phyloP scores from a whole-genome alignment of 2,888 invertebrate genomes.

The Yponomeuta malinellus region DNA sequence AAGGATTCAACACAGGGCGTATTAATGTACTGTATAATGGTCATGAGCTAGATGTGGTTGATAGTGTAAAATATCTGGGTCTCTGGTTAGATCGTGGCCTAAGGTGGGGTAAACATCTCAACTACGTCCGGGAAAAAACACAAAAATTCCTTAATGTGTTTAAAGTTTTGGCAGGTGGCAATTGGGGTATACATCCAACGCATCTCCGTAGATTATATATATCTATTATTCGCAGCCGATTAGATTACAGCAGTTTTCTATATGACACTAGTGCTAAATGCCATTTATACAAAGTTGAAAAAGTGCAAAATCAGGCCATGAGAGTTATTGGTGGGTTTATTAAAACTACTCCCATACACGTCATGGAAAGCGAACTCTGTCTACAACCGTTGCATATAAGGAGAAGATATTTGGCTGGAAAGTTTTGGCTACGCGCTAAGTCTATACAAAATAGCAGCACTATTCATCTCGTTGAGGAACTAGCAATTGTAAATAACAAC shows the following conservation, averaged over 20 bases:
- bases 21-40: neutral
- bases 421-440: neutral
- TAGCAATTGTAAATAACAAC: too few relatives aligned
- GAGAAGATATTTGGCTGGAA: neutral
- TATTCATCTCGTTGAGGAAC: too few relatives aligned
- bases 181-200: neutral
- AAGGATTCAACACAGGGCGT: neutral
- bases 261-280: neutral
- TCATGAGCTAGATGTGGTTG: neutral
- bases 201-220: conserved; percentile 8
- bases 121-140: conserved; percentile 10
- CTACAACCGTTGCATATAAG: neutral
- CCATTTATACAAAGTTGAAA: conserved; percentile 4
- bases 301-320: conserved; percentile 8
- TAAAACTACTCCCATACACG: neutral
- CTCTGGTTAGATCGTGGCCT: conserved; percentile 11
- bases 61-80: conserved; percentile 11
- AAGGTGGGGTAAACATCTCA: conserved; percentile 13
- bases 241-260: conserved; percentile 2
- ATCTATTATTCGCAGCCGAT: conserved; percentile 3
- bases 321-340: neutral
- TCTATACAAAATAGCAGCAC: too few relatives aligned
- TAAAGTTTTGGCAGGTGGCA: conserved; percentile 2
- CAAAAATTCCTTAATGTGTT: conserved; percentile 2
- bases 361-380: neutral